A percentile compares a stretch with the other conserved stretches of the same genome.
These are phyloP conservation scores for Malachius bipustulatus DNA, from an alignment of 2,888 invertebrate species.

Conservation along the genomic window DNA sequence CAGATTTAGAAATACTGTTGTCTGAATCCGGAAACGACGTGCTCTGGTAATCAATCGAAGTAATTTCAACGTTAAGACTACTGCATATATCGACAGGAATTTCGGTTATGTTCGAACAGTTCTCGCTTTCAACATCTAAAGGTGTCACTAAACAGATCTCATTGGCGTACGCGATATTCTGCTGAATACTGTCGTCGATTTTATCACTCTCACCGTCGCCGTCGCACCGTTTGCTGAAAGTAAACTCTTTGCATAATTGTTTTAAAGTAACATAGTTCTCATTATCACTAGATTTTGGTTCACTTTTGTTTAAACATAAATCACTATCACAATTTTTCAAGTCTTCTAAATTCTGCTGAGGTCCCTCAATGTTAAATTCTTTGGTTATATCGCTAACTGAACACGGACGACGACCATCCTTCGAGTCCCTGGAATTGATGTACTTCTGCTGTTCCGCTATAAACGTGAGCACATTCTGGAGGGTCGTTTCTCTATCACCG, in stretches of 20 bases:
- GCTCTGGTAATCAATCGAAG: slow-evolving; percentile 27
- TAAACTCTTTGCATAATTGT: slow-evolving; percentile 33
- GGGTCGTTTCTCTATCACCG: slow-evolving; percentile 54
- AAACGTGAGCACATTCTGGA: slow-evolving; percentile 62
- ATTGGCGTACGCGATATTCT: slow-evolving; percentile 35
- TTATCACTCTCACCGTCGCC: slow-evolving; percentile 19
- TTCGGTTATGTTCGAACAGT: slow-evolving; percentile 34
- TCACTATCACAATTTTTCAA: slow-evolving; percentile 26
- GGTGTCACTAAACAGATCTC: slow-evolving; percentile 36
- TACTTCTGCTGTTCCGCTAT: slow-evolving; percentile 68
- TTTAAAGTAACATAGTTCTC: slow-evolving; percentile 37
- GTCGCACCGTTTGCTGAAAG: slow-evolving; percentile 27
- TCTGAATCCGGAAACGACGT: too few relatives aligned
- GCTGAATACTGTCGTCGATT: slow-evolving; percentile 26
- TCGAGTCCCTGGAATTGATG: slow-evolving; percentile 48
- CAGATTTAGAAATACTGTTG: neutral
- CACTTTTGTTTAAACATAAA: slow-evolving; percentile 22
- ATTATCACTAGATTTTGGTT: slow-evolving; percentile 23
- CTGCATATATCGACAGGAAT: slow-evolving; percentile 35
- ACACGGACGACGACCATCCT: slow-evolving; percentile 41
- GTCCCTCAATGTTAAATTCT: slow-evolving; percentile 43
- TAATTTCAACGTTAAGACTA: slow-evolving; percentile 31
- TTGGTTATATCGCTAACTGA: slow-evolving; percentile 36
- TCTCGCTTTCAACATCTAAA: slow-evolving; percentile 35
- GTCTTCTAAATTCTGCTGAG: slow-evolving; percentile 35